Conservation (phyloP, 2,113 vertebrate genomes). For the Tretioscincus oriximinensis region DNA sequence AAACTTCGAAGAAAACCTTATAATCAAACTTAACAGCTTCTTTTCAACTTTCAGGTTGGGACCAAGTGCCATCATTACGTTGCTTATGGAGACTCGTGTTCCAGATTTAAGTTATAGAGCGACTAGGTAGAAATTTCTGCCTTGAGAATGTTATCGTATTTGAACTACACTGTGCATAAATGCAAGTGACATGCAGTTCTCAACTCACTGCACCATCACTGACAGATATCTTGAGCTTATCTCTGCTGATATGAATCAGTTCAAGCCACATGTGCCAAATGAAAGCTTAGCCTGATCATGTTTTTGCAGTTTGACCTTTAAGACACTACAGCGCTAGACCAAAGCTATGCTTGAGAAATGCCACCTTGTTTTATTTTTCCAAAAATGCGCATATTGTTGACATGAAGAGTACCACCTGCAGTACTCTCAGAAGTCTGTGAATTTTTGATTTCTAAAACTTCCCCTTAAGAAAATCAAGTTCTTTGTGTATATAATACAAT, state of each 20-base stretch:
- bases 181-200: slow-evolving; percentile 52
- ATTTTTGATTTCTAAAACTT: background rate
- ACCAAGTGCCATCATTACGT: too few species aligned
- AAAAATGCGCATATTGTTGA: slow-evolving; percentile 13
- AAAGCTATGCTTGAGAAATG: slow-evolving; percentile 12
- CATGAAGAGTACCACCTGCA: slow-evolving; percentile 5
- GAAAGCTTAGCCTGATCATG: slow-evolving; percentile 43
- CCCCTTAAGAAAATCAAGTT: slow-evolving; percentile 18
- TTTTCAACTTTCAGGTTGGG: background rate
- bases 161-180: slow-evolving; percentile 28
- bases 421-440: slow-evolving; percentile 10
- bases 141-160: background rate
- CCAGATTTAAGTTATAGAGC: background rate
- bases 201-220: slow-evolving; percentile 37
- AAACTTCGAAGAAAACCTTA: background rate
- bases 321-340: background rate
- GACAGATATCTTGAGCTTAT: slow-evolving; percentile 40
- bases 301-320: slow-evolving; percentile 72
- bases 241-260: slow-evolving; percentile 73
- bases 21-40: background rate
- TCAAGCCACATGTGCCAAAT: slow-evolving; percentile 47
- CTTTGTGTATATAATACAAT: background rate
- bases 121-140: accelerated
- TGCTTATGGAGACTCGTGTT: background rate
- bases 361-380: background rate